These are phyloP conservation scores for Gambusia holbrooki DNA, from an alignment of 2,113 vertebrate species.

Conservation along the genomic window DNA sequence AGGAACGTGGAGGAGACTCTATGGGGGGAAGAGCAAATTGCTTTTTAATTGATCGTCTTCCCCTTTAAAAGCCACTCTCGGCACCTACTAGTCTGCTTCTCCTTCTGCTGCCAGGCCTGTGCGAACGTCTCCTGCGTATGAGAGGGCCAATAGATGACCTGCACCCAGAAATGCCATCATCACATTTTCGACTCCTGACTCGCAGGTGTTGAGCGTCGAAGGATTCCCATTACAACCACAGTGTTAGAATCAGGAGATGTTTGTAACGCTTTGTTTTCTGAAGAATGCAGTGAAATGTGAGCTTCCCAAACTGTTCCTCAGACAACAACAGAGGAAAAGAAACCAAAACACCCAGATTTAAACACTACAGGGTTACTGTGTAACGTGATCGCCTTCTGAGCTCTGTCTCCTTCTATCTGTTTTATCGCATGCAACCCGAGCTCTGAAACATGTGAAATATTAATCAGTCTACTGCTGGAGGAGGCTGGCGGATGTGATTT, in stretches of 20 bases:
- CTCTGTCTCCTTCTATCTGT: slow-evolving; percentile 25
- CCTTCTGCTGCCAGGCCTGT: slow-evolving; percentile 52
- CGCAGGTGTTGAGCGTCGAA: background rate
- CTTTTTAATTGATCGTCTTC: slow-evolving; percentile 74
- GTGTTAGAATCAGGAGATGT: slow-evolving; percentile 21
- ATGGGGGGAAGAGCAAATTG: slow-evolving; percentile 57
- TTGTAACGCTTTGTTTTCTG: slow-evolving; percentile 12
- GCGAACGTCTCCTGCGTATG: background rate
- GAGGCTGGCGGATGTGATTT: slow-evolving; percentile 51
- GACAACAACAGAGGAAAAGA: slow-evolving; percentile 6
- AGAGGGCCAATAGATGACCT: slow-evolving; percentile 2
- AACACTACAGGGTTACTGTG: slow-evolving; percentile 31
- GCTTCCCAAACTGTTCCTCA: background rate
- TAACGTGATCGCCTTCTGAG: slow-evolving; percentile 34
- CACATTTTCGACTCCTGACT: background rate
- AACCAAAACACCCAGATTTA: slow-evolving; percentile 2
- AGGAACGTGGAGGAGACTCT: background rate
- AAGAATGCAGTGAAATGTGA: slow-evolving; percentile 23
- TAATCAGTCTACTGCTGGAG: slow-evolving; percentile 31
- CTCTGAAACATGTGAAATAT: slow-evolving; percentile 23
- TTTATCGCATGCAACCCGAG: slow-evolving; percentile 19
- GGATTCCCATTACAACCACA: slow-evolving; percentile 40
- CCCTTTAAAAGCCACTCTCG: slow-evolving; percentile 56
- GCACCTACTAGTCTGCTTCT: slow-evolving; percentile 36
- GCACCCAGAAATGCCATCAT: slow-evolving; percentile 25